Conservation (phyloP, 2,888 invertebrate genomes). For the Eustalomyia histrio region DNA sequence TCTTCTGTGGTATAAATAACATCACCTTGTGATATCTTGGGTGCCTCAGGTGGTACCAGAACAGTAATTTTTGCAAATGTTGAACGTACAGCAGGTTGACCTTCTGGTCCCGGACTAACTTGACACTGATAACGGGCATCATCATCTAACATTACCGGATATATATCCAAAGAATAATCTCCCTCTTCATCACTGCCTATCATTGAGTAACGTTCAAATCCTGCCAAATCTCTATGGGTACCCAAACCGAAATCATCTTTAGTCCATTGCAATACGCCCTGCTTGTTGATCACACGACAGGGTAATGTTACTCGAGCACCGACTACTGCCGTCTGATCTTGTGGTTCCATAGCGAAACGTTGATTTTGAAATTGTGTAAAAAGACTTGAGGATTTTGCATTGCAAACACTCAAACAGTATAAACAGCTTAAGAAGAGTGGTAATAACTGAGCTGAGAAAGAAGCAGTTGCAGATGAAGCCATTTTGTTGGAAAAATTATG, state of each 20-base stretch:
- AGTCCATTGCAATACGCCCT: conserved; percentile 97
- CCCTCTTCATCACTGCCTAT: conserved; percentile 96
- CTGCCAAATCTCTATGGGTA: conserved; percentile 91
- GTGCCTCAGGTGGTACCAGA: conserved; percentile 93
- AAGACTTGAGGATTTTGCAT: conserved; percentile 67
- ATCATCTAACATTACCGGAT: conserved; percentile 93
- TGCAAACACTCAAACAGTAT: not conserved
- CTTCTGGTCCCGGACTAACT: conserved; percentile 89
- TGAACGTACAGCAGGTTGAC: conserved; percentile 90
- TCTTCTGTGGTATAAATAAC: conserved; percentile 93
- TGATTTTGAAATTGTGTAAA: conserved; percentile 81
- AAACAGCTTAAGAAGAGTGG: not conserved
- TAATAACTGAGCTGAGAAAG: not conserved
- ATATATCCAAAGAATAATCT: conserved; percentile 94
- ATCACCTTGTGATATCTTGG: conserved; percentile 91
- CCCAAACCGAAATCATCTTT: conserved; percentile 98
- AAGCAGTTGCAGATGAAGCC: not conserved
- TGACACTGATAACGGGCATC: conserved; percentile 97
- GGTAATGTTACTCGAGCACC: conserved; percentile 93
- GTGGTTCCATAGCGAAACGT: conserved; percentile 94
- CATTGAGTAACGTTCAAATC: conserved; percentile 96
- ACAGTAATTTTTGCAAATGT: conserved; percentile 92
- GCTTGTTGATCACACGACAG: conserved; percentile 93
- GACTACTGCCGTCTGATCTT: conserved; percentile 92
- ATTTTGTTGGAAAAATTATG: conserved; percentile 4